Evolutionary conservation across 2,888 invertebrate genomes (phyloP).

Genomic region (Noctua janthe): DNA sequence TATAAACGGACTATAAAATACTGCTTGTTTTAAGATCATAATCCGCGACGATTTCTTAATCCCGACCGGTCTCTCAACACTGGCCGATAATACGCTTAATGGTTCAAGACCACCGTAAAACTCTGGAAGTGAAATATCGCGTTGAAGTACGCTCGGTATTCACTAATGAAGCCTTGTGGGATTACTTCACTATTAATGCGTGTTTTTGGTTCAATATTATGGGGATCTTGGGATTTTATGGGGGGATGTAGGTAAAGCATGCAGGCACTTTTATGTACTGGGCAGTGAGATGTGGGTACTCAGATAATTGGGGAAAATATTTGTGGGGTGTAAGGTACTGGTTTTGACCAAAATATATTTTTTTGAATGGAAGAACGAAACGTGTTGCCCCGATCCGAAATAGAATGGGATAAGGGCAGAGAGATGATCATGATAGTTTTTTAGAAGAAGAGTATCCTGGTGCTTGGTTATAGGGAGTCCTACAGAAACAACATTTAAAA

Average conservation of each 20-base stretch:
- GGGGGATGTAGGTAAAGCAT: conserved; percentile 20
- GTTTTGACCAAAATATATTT: background rate
- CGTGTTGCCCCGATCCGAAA: background rate
- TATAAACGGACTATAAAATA: conserved; percentile 54
- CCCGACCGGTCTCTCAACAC: conserved; percentile 6
- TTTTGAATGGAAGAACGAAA: background rate
- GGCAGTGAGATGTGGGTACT: background rate
- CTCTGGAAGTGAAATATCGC: conserved; percentile 46
- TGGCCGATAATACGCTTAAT: conserved; percentile 57
- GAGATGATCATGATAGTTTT: background rate
- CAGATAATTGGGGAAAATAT: background rate
- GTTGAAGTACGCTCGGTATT: conserved; percentile 41
- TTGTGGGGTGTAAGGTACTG: background rate
- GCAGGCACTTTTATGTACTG: background rate
- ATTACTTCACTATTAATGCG: conserved; percentile 28
- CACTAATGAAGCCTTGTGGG: conserved; percentile 53
- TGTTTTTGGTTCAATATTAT: conserved; percentile 16
- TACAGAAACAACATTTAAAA: background rate
- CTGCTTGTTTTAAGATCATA: conserved; percentile 52
- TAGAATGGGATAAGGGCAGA: too few relatives aligned
- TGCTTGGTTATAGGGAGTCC: background rate
- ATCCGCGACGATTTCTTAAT: conserved; percentile 66
- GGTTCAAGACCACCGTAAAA: conserved; percentile 53
- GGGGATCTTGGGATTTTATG: conserved; percentile 36
- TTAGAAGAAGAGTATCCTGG: background rate